A percentile compares a stretch with the other conserved stretches of the same genome.
Conservation (phyloP, 2,113 vertebrate genomes). For the Chrysemys picta region DNA sequence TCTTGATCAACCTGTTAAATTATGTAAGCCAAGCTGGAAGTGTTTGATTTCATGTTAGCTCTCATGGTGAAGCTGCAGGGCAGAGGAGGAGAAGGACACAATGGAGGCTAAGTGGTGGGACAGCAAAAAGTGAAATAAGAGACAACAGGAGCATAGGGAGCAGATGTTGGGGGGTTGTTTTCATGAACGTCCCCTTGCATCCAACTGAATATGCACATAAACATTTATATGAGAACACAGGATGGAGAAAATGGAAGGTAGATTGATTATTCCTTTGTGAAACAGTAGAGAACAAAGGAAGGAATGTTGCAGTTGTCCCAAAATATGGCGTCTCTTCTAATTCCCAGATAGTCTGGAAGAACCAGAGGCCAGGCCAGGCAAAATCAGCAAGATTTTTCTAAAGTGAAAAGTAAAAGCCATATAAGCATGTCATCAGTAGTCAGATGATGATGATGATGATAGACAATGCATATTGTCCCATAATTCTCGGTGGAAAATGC, state of each 20-base stretch:
- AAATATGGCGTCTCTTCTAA: not conserved
- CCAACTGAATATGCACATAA: not conserved
- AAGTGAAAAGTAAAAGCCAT: constrained; percentile 16
- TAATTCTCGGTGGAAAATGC: not conserved
- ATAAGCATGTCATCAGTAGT: constrained; percentile 15
- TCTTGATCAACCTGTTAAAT: constrained; percentile 47
- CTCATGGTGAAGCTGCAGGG: constrained; percentile 45
- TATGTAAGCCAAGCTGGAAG: constrained; percentile 42
- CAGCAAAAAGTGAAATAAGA: constrained; percentile 56
- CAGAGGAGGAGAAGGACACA: not conserved
- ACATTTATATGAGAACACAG: not conserved
- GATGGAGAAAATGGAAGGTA: not conserved
- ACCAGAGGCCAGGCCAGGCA: constrained; percentile 1
- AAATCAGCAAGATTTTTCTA: not conserved
- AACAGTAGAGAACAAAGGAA: not conserved
- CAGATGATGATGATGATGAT: not conserved
- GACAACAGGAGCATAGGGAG: not conserved
- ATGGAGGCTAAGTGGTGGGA: not conserved
- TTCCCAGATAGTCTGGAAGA: not conserved
- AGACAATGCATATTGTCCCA: constrained; percentile 32
- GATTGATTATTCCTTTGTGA: not conserved
- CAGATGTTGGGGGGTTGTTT: constrained; percentile 24
- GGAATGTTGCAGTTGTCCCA: constrained; percentile 11
- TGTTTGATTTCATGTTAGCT: constrained; percentile 38
- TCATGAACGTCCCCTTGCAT: not conserved